A percentile compares a stretch with the other conserved stretches of the same genome.
phyloP scores from a whole-genome alignment of 2,113 vertebrate species.

The Chaetorhynchus papuensis region DNA sequence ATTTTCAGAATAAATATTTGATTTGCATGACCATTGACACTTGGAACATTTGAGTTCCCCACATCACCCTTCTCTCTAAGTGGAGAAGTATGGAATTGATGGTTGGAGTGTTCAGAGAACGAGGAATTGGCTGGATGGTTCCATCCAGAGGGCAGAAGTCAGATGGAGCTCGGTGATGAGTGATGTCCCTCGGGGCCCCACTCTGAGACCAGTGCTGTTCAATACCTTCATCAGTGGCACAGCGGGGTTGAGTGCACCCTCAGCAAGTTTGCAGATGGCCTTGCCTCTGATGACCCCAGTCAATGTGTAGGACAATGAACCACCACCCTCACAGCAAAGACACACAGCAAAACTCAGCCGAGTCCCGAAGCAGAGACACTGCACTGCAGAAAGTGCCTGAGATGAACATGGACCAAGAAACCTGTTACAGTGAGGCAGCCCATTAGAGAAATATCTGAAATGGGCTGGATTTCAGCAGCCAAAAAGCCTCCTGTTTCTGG shows the following conservation, averaged over 20 bases:
- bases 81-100: background rate
- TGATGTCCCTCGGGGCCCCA: rapidly evolving
- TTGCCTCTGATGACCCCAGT: background rate
- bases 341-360: background rate
- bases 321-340: background rate
- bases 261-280: background rate
- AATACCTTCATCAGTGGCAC: background rate
- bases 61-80: background rate
- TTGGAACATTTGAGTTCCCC: no score
- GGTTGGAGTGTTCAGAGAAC: background rate
- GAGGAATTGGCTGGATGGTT: background rate
- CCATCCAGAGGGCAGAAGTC: background rate
- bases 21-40: background rate
- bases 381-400: background rate
- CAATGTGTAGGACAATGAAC: background rate
- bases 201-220: background rate
- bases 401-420: background rate
- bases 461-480: no score
- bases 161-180: background rate
- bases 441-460: no score
- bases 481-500: no score
- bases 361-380: background rate
- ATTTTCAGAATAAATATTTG: background rate
- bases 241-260: background rate
- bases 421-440: no score